Conservation (phyloP, 2,113 vertebrate genomes). For the Rhynchomys soricoides region DNA sequence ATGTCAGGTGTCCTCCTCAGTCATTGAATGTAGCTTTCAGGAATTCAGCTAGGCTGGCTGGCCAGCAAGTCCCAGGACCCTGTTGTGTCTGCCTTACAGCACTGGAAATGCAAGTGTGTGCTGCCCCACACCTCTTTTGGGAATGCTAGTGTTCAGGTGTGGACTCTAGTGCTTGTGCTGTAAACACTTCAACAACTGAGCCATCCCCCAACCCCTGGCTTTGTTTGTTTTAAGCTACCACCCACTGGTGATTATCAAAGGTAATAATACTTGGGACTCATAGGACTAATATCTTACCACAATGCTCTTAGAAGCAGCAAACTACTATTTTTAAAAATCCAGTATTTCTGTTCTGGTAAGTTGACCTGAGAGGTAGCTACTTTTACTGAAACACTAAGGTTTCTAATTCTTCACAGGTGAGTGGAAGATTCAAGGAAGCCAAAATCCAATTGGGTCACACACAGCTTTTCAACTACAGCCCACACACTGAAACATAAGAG, state of each 20-base stretch:
- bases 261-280: not conserved
- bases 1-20: not conserved
- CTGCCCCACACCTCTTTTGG: too few species aligned
- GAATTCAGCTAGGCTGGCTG: not conserved
- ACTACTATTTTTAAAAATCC: too few species aligned
- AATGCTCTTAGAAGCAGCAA: not conserved
- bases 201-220: not conserved
- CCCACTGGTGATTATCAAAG: not conserved
- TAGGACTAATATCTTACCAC: not conserved
- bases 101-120: not conserved
- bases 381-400: slow-evolving; percentile 5
- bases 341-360: slow-evolving; percentile 26
- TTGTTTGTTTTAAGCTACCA: not conserved
- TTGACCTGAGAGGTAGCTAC: not conserved
- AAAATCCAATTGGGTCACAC: not conserved
- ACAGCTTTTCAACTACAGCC: slow-evolving; percentile 59
- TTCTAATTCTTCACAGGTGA: slow-evolving; percentile 41
- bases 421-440: not conserved
- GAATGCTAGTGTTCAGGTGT: not conserved
- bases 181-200: not conserved
- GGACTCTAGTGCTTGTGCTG: too few species aligned
- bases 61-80: not conserved
- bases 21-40: not conserved
- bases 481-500: not conserved
- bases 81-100: not conserved